Evolutionary conservation across 2,113 vertebrate genomes (phyloP), one percentile per base, ranked within the genome.

Genomic region (Piaya cayana): DNA sequence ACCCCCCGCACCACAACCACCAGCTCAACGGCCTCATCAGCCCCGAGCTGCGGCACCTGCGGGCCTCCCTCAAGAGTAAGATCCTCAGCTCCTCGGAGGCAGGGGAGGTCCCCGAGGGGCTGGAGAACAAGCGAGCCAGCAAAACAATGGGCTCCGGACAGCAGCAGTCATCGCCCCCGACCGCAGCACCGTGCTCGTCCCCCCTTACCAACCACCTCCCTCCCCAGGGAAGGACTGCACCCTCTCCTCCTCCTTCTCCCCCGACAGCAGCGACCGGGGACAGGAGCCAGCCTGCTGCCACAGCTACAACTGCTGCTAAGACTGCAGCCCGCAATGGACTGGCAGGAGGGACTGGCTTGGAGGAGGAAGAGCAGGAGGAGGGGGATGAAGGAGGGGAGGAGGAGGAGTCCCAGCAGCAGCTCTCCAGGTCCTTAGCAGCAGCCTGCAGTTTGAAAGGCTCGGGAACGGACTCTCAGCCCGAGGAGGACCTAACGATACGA

Each of bases 21-120:
- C 98, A 99, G 97, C 97, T 99, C 76, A 99, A 99, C 98, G 99
- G 99, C 97, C 97, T 99, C 97, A 97, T 98, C 95, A 97, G 98
- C 96, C 98, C 99, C 69, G 97, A 98, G 62, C 96, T 98, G 97
- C 98, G 98, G 97, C 98, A 98, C 97, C 97, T 98, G 86, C 98
- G 97, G 81, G 95, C 97, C 94, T 97, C 97, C 84, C 97, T 98
- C 93, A 98, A 98, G 98, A 98, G 97, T 97, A 98, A 98, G 97
- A 97, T 97, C 88, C 91, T 98, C 91, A 96, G 87, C 89, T 91
- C 96, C 90, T 91, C 96, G 20, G 96, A 93, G 36, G 97, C 98
- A 47, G 97, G 87, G 80, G 90, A 87, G 76, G 92, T 91, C 91
- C 95, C 91, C 72, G 82, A 88, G 84, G 97, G 93, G 95, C 94